Base-by-base conservation (phyloP, 2,888 invertebrate species). In the Oscheius sp. region DNA sequence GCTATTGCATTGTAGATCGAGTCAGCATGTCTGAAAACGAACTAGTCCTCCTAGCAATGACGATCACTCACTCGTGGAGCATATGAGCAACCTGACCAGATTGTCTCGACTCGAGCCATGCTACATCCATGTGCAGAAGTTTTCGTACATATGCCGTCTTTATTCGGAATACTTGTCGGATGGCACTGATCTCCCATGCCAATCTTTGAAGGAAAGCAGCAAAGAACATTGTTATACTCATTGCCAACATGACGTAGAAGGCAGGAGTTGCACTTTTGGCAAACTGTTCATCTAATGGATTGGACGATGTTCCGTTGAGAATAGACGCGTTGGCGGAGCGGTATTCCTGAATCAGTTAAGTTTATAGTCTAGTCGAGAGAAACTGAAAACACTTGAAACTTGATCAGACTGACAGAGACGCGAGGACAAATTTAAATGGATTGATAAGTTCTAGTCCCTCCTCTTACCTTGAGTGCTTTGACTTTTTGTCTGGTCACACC, bases 1-100 rank as follows among this genome's bases (percentile, higher is more conserved):
- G 88, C 85, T 37, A 88, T 87, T 57, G 86, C 88, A 70, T 85
- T 86, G 78, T 88, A 86, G 60, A 88, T 88, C 33, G 83, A 81
- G 66, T 88, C 88, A 9, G 88, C 84, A 57, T 87, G 85, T 63
- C 87, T 87, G 74, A 76, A 87, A 75, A 10, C 11, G 32, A 29
- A 35, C 9, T 33, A 29, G 35, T 68, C 70, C 32, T 37, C 48
- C 11, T 60, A 48, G 7, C 21, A 4, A n/a, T 59, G 58, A 47
- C 37, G 21, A 7, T 13, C n/a, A 75, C 86, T 76, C 57, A 87
- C 88, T 88, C 88, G 75, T 88, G 86, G 47, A 88, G 77, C 81
- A 84, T 86, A 47, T 84, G 77, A 42, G 88, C 88, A 5, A 88
- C 86, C 59, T 88, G 86, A 11, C 88, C 88, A 66, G 84, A 84